Conservation (phyloP, 2,113 vertebrate genomes). For the Xenopus laevis region DNA sequence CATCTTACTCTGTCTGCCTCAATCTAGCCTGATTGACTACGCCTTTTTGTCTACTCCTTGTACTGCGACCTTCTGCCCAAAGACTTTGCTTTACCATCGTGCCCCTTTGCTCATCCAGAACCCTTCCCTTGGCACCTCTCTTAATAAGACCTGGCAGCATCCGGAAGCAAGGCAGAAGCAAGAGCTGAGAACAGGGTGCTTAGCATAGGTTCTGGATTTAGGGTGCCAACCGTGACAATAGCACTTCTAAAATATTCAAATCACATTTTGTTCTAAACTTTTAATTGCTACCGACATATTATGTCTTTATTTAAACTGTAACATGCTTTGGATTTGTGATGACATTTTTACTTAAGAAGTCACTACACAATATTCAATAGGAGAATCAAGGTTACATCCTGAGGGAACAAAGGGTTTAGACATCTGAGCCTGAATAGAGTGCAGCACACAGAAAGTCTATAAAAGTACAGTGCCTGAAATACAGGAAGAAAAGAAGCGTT, state of each 20-base stretch:
- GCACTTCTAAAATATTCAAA: constrained; percentile 5
- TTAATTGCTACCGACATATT: background rate
- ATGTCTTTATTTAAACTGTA: background rate
- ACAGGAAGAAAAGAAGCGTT: background rate
- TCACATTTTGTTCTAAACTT: background rate
- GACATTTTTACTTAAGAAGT: constrained; percentile 2
- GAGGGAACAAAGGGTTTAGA: background rate
- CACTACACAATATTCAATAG: background rate
- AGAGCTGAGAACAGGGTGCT: too few species aligned
- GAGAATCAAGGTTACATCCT: background rate
- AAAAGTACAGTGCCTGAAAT: background rate
- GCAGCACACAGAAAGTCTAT: background rate
- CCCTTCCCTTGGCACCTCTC: too few species aligned
- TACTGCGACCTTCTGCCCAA: too few species aligned
- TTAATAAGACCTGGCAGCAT: too few species aligned
- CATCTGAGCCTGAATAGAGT: background rate
- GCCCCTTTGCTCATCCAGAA: too few species aligned
- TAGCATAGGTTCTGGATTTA: too few species aligned
- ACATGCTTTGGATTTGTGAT: background rate
- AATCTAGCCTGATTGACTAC: too few species aligned
- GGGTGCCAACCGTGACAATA: too few species aligned
- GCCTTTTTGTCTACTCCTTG: too few species aligned
- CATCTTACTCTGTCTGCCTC: too few species aligned
- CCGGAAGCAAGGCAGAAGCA: too few species aligned
- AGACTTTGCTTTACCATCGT: too few species aligned